A percentile compares a stretch with the other conserved stretches of the same genome.
Conservation (phyloP, 2,888 invertebrate genomes). For the Rhogogaster chlorosoma region DNA sequence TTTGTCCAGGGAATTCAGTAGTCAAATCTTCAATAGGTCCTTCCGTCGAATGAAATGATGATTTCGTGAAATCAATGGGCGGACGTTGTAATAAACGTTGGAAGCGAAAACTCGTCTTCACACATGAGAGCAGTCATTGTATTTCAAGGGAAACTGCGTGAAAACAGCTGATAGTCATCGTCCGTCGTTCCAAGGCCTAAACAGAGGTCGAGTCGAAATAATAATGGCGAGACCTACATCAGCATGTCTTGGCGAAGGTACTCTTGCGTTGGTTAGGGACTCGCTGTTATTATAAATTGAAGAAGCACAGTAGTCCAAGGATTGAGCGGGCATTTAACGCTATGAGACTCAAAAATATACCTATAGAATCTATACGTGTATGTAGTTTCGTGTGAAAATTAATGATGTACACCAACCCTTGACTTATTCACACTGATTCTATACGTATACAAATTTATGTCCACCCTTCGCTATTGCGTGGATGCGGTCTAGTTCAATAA, state of each 20-base stretch:
- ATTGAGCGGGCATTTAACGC: not conserved
- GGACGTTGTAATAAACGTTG: constrained; percentile 41
- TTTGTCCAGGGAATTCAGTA: not conserved
- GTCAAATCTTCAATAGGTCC: not conserved
- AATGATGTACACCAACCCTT: not conserved
- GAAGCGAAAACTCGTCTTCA: constrained; percentile 54
- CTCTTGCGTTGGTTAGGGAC: constrained; percentile 53
- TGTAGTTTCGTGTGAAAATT: not conserved
- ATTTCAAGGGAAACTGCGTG: constrained; percentile 62
- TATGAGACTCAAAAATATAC: not conserved
- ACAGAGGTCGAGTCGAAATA: constrained; percentile 34
- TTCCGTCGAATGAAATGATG: not conserved
- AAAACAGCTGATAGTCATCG: constrained; percentile 62
- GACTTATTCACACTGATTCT: not conserved
- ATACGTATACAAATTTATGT: not conserved
- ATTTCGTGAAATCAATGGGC: constrained; percentile 31
- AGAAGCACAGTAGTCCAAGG: not conserved
- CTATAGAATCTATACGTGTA: not conserved
- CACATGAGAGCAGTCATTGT: constrained; percentile 59
- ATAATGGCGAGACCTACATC: constrained; percentile 45
- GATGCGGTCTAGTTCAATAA: too few relatives aligned
- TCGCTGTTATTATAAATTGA: constrained; percentile 43
- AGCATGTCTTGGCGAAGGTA: constrained; percentile 50
- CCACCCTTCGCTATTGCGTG: too few relatives aligned
- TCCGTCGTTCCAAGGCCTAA: constrained; percentile 62